phyloP scores from a whole-genome alignment of 2,888 invertebrate species.

The Drosophila prolongata region DNA sequence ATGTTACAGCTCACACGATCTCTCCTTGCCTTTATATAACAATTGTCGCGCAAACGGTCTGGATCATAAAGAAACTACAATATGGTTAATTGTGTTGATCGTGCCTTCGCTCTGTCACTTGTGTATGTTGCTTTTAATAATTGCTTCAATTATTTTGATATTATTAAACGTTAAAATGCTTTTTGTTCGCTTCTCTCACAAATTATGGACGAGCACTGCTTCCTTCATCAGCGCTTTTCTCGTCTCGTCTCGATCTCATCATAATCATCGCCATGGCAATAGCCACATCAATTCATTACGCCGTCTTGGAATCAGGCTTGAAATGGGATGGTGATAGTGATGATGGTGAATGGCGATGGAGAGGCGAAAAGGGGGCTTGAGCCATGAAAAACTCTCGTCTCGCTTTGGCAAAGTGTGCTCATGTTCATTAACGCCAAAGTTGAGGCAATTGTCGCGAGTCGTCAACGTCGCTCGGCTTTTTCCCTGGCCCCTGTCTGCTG shows the following conservation, averaged over 20 bases:
- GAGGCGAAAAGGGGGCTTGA: constrained; percentile 13
- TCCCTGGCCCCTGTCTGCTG: constrained; percentile 49
- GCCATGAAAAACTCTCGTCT: constrained; percentile 39
- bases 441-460: constrained; percentile 73
- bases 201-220: constrained; percentile 17
- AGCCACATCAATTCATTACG: constrained; percentile 67
- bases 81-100: constrained; percentile 66
- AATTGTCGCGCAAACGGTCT: constrained; percentile 40
- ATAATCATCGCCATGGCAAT: constrained; percentile 37
- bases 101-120: constrained; percentile 38
- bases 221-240: not conserved
- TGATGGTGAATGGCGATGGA: not conserved
- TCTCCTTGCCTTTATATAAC: constrained; percentile 34
- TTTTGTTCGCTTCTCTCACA: constrained; percentile 62
- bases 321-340: constrained; percentile 12
- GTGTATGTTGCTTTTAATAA: constrained; percentile 49
- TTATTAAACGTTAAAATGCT: constrained; percentile 77
- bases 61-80: constrained; percentile 55
- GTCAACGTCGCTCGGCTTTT: constrained; percentile 38
- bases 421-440: constrained; percentile 81
- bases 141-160: constrained; percentile 80
- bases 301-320: constrained; percentile 35
- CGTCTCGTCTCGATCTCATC: constrained; percentile 26
- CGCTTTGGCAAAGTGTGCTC: constrained; percentile 73
- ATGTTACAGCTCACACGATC: not conserved